phyloP scores from a whole-genome alignment of 2,113 vertebrate species.

The Cebidichthys violaceus region DNA sequence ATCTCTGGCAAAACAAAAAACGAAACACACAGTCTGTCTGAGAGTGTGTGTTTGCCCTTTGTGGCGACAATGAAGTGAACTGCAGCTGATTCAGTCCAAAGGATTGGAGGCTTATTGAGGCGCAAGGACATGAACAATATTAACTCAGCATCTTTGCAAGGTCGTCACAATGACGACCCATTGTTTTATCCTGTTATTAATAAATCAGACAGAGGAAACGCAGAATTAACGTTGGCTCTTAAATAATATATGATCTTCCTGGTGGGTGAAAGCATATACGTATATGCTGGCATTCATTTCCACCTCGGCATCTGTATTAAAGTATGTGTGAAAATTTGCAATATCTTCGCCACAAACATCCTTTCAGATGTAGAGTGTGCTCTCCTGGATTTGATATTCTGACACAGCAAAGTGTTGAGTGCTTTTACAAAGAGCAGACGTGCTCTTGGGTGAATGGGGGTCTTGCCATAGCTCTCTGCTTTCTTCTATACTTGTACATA shows the following conservation, averaged over 20 bases:
- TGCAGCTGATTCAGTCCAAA: not conserved
- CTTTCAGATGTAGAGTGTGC: not conserved
- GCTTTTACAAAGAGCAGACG: slow-evolving; percentile 33
- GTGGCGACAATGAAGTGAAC: slow-evolving; percentile 16
- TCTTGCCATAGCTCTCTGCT: not conserved
- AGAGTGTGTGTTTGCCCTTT: not conserved
- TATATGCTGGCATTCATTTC: not conserved
- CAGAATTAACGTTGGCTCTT: not conserved
- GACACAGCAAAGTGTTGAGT: slow-evolving; percentile 18
- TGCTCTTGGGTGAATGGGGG: not conserved
- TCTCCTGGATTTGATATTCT: slow-evolving; percentile 19
- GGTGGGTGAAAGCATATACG: not conserved
- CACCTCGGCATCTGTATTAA: not conserved
- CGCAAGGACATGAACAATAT: not conserved
- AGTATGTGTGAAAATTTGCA: slow-evolving; percentile 2
- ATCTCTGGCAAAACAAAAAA: slow-evolving; percentile 16
- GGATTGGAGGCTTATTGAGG: not conserved
- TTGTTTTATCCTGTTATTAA: not conserved
- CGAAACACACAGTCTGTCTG: not conserved
- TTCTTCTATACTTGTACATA: not conserved
- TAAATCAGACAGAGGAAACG: not conserved
- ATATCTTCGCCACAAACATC: not conserved
- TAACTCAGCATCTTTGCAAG: not conserved
- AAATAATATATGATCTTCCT: not conserved
- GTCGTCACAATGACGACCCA: not conserved